A percentile compares a stretch with the other conserved stretches of the same genome.
Evolutionary conservation across 2,888 invertebrate genomes (phyloP).

Genomic region (Catocala sponsa): DNA sequence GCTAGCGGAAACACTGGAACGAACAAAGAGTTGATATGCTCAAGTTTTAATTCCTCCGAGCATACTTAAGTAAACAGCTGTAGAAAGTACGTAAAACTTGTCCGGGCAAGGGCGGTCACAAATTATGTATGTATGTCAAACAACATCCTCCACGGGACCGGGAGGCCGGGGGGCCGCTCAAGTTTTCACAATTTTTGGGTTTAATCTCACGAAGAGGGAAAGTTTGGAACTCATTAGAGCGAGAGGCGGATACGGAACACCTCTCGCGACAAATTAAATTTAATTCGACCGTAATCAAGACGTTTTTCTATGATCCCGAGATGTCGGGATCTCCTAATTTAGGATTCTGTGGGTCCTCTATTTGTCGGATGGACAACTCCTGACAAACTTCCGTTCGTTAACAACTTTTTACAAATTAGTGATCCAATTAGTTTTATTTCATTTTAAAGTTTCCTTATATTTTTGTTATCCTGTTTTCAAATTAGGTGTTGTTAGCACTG

Average conservation of each 20-base stretch:
- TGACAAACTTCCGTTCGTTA: constrained; percentile 51
- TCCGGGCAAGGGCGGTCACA: constrained; percentile 47
- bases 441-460: constrained; percentile 29
- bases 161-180: constrained; percentile 46
- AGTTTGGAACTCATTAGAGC: constrained; percentile 81
- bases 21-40: constrained; percentile 58
- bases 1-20: constrained; percentile 60
- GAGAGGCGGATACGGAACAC: constrained; percentile 71
- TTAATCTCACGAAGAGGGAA: constrained; percentile 75
- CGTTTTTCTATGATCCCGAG: constrained; percentile 45
- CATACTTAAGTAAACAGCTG: constrained; percentile 68
- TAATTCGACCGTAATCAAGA: constrained; percentile 58
- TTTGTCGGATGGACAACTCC: constrained; percentile 53
- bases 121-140: constrained; percentile 64
- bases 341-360: constrained; percentile 46
- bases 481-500: too few species aligned
- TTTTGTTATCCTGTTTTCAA: constrained; percentile 5
- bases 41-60: constrained; percentile 70
- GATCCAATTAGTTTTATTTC: constrained; percentile 42
- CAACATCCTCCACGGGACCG: constrained; percentile 57
- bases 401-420: constrained; percentile 43
- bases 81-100: constrained; percentile 58
- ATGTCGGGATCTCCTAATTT: constrained; percentile 43
- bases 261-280: constrained; percentile 75
- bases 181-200: constrained; percentile 77